Conservation (phyloP, 1,140 invertebrate genomes). For the Scaptomyza hsui region DNA sequence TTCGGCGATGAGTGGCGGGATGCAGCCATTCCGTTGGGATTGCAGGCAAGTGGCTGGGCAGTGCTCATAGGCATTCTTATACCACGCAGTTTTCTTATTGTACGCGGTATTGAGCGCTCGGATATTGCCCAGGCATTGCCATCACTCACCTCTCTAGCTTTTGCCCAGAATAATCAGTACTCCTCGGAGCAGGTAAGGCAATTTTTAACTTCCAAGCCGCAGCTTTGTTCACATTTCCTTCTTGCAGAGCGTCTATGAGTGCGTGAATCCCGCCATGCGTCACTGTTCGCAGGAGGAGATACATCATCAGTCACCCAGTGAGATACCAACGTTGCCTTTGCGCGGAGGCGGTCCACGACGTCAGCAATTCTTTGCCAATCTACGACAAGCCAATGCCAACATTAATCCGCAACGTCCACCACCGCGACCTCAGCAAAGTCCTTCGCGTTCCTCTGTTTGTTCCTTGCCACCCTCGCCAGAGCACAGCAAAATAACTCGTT, state of each 20-base stretch:
- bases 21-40: constrained; percentile 86
- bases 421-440: constrained; percentile 68
- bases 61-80: constrained; percentile 86
- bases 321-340: constrained; percentile 81
- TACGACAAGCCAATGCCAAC: constrained; percentile 81
- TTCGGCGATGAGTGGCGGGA: constrained; percentile 85
- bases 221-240: neutral
- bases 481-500: constrained; percentile 78
- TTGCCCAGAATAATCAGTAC: constrained; percentile 84
- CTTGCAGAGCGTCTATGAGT: constrained; percentile 81
- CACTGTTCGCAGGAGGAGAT: constrained; percentile 75
- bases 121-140: constrained; percentile 85
- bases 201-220: no score
- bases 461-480: constrained; percentile 76
- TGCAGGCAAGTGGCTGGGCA: constrained; percentile 85
- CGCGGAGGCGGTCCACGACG: constrained; percentile 75
- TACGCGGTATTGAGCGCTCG: constrained; percentile 85
- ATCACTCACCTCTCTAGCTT: constrained; percentile 83
- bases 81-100: constrained; percentile 87
- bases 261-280: constrained; percentile 83
- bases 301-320: constrained; percentile 79
- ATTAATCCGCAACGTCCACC: constrained; percentile 77
- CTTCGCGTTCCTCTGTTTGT: constrained; percentile 67
- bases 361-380: constrained; percentile 80
- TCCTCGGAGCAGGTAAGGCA: constrained; percentile 77